Base-by-base conservation (phyloP, 2,888 invertebrate species). In the Chironomus tentans region DNA sequence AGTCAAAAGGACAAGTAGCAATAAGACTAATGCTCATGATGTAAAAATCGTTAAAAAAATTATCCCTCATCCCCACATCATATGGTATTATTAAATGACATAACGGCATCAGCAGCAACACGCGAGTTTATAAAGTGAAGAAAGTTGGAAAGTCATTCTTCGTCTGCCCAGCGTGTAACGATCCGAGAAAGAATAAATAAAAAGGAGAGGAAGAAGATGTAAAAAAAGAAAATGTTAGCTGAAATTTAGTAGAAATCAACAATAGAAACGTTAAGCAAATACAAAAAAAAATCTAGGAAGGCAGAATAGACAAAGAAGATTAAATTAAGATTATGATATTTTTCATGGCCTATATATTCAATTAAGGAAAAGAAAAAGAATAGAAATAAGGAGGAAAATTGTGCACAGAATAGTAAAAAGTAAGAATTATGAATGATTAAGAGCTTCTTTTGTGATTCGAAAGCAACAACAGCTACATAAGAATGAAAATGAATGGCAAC, bases 331-430 rank as follows among this genome's bases (percentile, higher is more conserved):
- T 13, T 21, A 56, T 48, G 71, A 21, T 38, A 71, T 38, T 24
- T n/a, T 70, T 48, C 56, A 71, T 50, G 72, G 72, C 72, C 62
- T 72, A 71, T 18, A 72, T 65, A 62, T 74, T 74, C 74, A 74
- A 74, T 74, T 74, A 74, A 24, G 65, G 68, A 68, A 28, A 65
- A 56, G 10, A 38, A 38, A 4, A 38, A 38, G 38, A 38, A n/a
- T n/a, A 38, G 10, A 2, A 24, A 38, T 3, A 70, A 61, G 56
- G 61, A 48, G 12, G 28, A 61, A 70, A 4, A 21, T 50, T 15
- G n/a, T 15, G 15, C 12, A 48, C 12, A 48, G n/a, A 48, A n/a
- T 13, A 48, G 50, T 13, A 62, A 65, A 65, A 65, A 24, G 24
- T 21, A 13, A 38, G 62, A 72, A 72, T 72, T 72, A 68, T 74